Conservation (phyloP, 1,140 invertebrate species). For the Cydia splendana region DNA sequence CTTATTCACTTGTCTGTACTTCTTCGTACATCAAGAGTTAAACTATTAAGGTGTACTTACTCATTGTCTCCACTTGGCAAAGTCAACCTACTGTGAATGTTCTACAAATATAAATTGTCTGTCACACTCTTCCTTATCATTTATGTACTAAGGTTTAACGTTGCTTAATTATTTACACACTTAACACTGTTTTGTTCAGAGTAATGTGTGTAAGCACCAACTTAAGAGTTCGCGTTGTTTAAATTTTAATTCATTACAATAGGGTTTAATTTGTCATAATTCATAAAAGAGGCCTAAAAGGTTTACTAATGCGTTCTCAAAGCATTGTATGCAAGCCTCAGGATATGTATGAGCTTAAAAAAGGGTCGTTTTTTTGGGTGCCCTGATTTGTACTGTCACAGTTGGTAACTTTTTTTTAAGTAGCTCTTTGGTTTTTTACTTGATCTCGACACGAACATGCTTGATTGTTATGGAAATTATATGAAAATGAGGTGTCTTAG, state of each 20-base stretch:
- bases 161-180: neutral
- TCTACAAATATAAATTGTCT: neutral
- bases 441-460: neutral
- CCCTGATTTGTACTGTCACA: constrained; percentile 29
- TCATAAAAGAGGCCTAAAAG: neutral
- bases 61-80: constrained; percentile 55
- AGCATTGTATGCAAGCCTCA: constrained; percentile 37
- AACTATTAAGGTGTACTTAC: constrained; percentile 45
- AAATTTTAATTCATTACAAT: constrained; percentile 19
- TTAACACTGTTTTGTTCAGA: neutral
- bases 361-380: constrained; percentile 32
- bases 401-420: constrained; percentile 20
- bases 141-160: neutral
- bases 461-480: constrained; percentile 18
- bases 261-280: neutral
- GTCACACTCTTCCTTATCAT: neutral
- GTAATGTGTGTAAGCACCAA: constrained; percentile 18
- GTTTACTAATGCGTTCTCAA: constrained; percentile 31
- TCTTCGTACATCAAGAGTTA: constrained; percentile 41
- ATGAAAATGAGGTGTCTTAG: constrained; percentile 18
- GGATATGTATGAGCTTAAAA: constrained; percentile 30
- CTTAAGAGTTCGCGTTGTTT: neutral
- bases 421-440: constrained; percentile 22
- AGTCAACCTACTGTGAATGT: constrained; percentile 36
- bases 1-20: constrained; percentile 33